Conservation (phyloP, 2,888 invertebrate genomes). For the Gandaritis pyraliata region DNA sequence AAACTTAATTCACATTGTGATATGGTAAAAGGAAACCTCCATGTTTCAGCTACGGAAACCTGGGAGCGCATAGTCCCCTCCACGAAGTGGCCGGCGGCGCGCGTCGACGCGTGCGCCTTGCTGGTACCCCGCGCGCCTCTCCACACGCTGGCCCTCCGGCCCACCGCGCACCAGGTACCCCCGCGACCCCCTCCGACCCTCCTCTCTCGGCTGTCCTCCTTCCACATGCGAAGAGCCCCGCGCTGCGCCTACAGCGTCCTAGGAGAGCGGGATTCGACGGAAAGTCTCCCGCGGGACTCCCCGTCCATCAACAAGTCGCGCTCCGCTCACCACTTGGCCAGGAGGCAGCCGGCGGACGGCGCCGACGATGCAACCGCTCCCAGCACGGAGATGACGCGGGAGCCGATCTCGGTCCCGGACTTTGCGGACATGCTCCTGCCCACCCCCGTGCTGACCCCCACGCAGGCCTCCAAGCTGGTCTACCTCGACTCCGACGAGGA, state of each 20-base stretch:
- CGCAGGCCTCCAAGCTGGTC: conserved; percentile 87
- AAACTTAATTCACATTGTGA: too few relatives aligned
- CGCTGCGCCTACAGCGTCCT: conserved; percentile 90
- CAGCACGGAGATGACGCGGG: conserved; percentile 82
- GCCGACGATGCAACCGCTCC: conserved; percentile 50
- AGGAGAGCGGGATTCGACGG: conserved; percentile 86
- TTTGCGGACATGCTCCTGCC: conserved; percentile 87
- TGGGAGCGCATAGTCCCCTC: conserved; percentile 90
- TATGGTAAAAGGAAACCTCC: too few relatives aligned
- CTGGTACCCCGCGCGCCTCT: conserved; percentile 76
- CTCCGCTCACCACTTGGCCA: conserved; percentile 84
- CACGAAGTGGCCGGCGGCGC: conserved; percentile 86
- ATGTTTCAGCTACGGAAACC: conserved; percentile 85
- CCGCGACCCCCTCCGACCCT: conserved; percentile 69
- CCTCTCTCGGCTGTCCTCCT: conserved; percentile 88
- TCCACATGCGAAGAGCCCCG: conserved; percentile 87
- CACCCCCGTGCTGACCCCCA: conserved; percentile 87
- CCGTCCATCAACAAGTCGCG: conserved; percentile 81
- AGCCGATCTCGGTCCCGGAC: conserved; percentile 90
- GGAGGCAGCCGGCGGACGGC: conserved; percentile 59
- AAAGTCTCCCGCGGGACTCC: conserved; percentile 81
- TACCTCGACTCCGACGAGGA: conserved; percentile 89
- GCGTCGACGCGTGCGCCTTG: conserved; percentile 88
- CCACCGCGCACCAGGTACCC: conserved; percentile 48
- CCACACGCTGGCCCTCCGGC: conserved; percentile 70